Evolutionary conservation across 30 jellyfish, hydroid and myxozoan genomes (phyloP), one percentile per base, ranked within the genome.

Genomic region (Rhopilema esculentum): DNA sequence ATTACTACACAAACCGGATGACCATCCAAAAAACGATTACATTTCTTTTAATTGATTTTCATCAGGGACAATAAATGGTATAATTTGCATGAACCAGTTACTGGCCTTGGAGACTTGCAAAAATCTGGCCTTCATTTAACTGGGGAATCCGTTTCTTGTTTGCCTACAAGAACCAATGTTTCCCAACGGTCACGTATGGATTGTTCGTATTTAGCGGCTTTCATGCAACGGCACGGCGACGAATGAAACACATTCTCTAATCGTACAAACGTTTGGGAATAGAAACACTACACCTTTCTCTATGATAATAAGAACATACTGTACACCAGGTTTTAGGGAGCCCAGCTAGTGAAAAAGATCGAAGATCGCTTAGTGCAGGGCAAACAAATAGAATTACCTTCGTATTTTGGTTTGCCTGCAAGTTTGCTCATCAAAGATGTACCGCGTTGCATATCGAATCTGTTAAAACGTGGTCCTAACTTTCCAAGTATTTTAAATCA

Each of bases 351-450:
- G 29, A 63, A 63, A 63, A 18, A n/a, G 72, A 24, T 24, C 72
- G 26, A 63, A 24, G 72, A 19, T 63, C 72, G 29, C 6, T 4
- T 63, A 2, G 29, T 18, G 29, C n/a, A 2, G 29, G 31, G 7
- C 25, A 6, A 1, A 32, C 6, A 4, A 4, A 16, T 2, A 63
- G 9, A 27, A 64, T 26, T 61, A 85, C 94, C 94, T 64, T 85
- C 88, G 83, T 67, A 72, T 31, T 75, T 73, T 72, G 94, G 88
- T 48, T 75, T 85, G 50, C 94, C 94, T 28, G 84, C 73, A 48
- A 85, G 69, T 51, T 74, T 85, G 49, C 49, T 75, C 94, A 73
- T 85, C 70, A 85, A 29, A 50, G 94, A 85, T 27, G 73, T 64
- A 17, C 94, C 94, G 23, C 94, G 94, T 48, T 85, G 94, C 85